A percentile compares a stretch with the other conserved stretches of the same genome.
phyloP scores from a whole-genome alignment of 30 jellyfish, hydroid and myxozoan species.

The Cassiopea xamachana region DNA sequence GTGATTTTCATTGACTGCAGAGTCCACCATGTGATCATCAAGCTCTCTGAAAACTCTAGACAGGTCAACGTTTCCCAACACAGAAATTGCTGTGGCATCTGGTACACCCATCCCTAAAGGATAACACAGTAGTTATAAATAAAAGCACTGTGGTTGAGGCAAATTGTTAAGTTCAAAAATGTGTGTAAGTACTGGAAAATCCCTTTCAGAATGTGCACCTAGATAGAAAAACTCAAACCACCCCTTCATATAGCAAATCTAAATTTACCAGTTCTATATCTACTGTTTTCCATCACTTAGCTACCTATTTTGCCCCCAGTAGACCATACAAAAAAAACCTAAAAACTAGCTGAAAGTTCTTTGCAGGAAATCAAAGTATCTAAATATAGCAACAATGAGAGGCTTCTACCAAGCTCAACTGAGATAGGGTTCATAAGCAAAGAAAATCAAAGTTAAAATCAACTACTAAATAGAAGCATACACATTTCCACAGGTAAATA shows the following conservation, averaged over 20 bases:
- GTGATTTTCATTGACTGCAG: constrained; percentile 47
- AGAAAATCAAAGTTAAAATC: too few species aligned
- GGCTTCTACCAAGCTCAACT: too few species aligned
- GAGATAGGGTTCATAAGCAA: too few species aligned
- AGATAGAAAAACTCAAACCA: too few species aligned
- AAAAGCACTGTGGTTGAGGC: neutral
- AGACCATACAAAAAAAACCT: neutral
- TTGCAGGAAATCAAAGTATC: too few species aligned
- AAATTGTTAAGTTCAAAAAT: neutral
- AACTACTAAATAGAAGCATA: neutral
- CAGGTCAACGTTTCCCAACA: neutral
- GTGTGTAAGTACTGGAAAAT: neutral
- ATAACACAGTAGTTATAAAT: neutral
- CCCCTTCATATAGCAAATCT: too few species aligned
- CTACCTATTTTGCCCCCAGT: neutral
- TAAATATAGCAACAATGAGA: too few species aligned
- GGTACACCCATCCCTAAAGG: neutral
- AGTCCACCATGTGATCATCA: constrained; percentile 36
- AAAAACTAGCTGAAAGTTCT: too few species aligned
- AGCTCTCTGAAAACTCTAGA: constrained; percentile 21
- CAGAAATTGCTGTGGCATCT: neutral
- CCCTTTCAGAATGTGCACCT: neutral
- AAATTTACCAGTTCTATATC: too few species aligned
- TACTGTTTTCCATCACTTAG: too few species aligned
- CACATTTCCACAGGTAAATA: neutral